A percentile compares a stretch with the other conserved stretches of the same genome.
Conservation (phyloP, 2,888 invertebrate species). For the Acrobasis suavella region DNA sequence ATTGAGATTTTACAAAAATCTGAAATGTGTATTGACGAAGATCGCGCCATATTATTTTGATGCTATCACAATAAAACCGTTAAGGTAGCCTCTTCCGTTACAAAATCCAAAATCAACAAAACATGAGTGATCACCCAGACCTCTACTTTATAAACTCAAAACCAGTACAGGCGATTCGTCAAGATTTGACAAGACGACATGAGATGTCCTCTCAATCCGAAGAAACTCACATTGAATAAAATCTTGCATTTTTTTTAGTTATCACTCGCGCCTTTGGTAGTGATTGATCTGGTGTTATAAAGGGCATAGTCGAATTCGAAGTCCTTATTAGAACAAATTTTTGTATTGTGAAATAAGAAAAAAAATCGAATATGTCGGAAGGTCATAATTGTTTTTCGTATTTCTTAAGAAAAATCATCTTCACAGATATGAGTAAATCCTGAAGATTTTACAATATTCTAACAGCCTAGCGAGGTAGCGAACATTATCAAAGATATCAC, state of each 20-base stretch:
- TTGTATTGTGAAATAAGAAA: too few relatives aligned
- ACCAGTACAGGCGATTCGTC: constrained; percentile 35
- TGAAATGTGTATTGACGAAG: background rate
- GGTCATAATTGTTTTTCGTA: too few relatives aligned
- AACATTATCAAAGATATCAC: too few relatives aligned
- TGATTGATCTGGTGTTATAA: constrained; percentile 37
- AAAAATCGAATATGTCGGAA: too few relatives aligned
- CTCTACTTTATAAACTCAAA: constrained; percentile 3
- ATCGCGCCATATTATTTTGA: constrained; percentile 16
- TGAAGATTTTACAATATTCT: too few relatives aligned
- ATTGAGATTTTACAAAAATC: background rate
- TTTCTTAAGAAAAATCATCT: too few relatives aligned
- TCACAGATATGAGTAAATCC: too few relatives aligned
- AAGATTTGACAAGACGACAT: constrained; percentile 41
- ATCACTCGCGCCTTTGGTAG: constrained; percentile 44
- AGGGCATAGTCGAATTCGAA: background rate
- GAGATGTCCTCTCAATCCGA: background rate
- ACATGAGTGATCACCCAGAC: constrained; percentile 9
- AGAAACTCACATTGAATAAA: background rate
- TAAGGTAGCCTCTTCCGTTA: constrained; percentile 16
- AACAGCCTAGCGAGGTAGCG: too few relatives aligned
- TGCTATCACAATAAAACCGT: constrained; percentile 2
- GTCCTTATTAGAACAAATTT: too few relatives aligned
- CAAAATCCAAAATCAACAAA: constrained; percentile 18
- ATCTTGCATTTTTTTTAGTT: constrained; percentile 40